Percentiles rank a stretch among this genome's conserved stretches.
Conservation (phyloP, 92 coral and sea anemone genomes). For the Bergia puertoricense region DNA sequence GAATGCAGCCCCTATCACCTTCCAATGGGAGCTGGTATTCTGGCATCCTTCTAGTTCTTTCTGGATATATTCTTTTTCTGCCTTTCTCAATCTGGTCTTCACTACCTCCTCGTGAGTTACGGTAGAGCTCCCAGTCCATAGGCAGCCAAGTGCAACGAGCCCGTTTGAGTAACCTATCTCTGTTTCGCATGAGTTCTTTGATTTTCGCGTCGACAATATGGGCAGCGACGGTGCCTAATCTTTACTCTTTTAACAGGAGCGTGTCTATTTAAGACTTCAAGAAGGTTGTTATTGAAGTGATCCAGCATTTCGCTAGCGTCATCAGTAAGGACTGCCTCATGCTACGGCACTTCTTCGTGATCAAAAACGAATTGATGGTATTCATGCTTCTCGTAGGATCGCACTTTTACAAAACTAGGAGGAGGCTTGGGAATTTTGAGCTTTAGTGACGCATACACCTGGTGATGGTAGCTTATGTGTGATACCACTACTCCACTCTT, state of each 20-base stretch:
- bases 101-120: no score
- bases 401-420: conserved; percentile 45
- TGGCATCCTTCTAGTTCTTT: no score
- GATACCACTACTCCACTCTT: conserved; percentile 52
- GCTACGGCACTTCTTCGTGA: conserved; percentile 54
- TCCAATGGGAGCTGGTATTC: no score
- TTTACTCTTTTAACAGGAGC: conserved; percentile 6
- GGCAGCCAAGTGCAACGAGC: no score
- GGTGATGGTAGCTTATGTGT: conserved; percentile 61
- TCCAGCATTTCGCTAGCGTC: conserved; percentile 53
- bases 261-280: conserved; percentile 35
- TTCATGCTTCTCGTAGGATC: conserved; percentile 47
- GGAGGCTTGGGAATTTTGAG: conserved; percentile 48
- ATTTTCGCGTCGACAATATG: no score
- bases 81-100: no score
- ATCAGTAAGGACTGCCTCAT: conserved; percentile 38
- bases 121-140: no score
- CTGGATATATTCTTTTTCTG: no score
- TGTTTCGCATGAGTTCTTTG: no score
- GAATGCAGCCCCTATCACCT: no score
- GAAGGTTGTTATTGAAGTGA: conserved; percentile 45
- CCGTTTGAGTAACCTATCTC: no score
- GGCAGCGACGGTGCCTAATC: conserved; percentile 19
- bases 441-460: conserved; percentile 52
- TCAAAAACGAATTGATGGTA: conserved; percentile 51